Conservation (phyloP, 2,797 vertebrate genomes). For the Acanthopagrus latus region DNA sequence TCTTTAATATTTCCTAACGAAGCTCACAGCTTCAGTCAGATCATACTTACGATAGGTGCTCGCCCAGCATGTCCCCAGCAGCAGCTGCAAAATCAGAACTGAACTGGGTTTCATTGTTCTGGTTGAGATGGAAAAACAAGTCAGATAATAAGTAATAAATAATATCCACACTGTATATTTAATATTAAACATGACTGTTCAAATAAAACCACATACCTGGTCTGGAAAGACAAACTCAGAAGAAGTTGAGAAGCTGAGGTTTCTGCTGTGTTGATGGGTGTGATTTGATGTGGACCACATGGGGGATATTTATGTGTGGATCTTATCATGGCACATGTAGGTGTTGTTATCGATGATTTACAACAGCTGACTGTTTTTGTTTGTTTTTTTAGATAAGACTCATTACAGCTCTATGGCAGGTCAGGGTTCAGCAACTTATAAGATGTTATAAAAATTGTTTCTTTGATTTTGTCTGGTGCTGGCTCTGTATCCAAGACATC, state of each 20-base stretch:
- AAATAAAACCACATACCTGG: neutral
- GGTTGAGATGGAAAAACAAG: neutral
- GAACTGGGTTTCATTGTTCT: conserved; percentile 41
- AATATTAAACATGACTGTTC: neutral
- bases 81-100: conserved; percentile 22
- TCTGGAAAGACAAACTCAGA: neutral
- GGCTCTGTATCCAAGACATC: neutral
- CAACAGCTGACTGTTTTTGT: neutral
- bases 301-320: conserved; percentile 26
- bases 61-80: neutral
- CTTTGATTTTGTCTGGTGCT: neutral
- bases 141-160: neutral
- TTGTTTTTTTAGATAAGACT: neutral
- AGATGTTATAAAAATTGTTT: neutral
- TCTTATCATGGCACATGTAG: neutral
- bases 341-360: conserved; percentile 15
- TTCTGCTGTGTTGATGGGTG: neutral
- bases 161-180: neutral
- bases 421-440: neutral
- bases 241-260: neutral
- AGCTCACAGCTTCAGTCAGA: neutral
- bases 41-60: conserved; percentile 12
- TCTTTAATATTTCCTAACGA: too few species aligned
- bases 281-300: neutral
- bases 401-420: too few species aligned